Evolutionary conservation across 2,113 vertebrate species (phyloP).

Genomic region (Oreochromis niloticus): DNA sequence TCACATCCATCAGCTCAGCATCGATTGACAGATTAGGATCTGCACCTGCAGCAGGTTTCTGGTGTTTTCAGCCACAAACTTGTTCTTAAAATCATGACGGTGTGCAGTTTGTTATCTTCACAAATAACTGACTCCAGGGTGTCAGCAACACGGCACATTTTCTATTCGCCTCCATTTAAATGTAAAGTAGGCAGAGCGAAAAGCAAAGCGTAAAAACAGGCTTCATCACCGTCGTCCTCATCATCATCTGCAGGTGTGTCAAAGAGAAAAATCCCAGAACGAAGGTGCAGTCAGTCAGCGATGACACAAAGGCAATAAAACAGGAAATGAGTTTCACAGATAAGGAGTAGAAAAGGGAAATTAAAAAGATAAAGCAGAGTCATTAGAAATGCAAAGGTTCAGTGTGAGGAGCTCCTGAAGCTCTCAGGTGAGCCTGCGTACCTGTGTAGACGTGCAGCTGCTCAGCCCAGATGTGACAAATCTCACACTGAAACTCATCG

Average conservation of each 20-base stretch:
- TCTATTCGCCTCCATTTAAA: neutral
- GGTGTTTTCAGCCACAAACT: neutral
- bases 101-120: neutral
- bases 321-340: neutral
- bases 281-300: neutral
- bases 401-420: neutral
- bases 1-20: neutral
- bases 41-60: neutral
- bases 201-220: neutral
- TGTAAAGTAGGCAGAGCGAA: neutral
- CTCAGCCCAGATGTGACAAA: neutral
- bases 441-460: neutral
- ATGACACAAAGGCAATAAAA: neutral
- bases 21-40: slow-evolving; percentile 12
- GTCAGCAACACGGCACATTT: neutral
- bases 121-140: neutral
- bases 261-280: neutral
- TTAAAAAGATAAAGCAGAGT: neutral
- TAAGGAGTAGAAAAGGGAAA: neutral
- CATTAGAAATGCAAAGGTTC: neutral
- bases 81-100: neutral
- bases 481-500: neutral
- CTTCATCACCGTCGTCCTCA: neutral
- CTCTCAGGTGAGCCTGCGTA: neutral
- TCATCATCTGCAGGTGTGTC: neutral